A percentile compares a stretch with the other conserved stretches of the same genome.
These are phyloP conservation scores for Formica selysi DNA, from an alignment of 1,140 invertebrate genomes.

Conservation along the genomic window DNA sequence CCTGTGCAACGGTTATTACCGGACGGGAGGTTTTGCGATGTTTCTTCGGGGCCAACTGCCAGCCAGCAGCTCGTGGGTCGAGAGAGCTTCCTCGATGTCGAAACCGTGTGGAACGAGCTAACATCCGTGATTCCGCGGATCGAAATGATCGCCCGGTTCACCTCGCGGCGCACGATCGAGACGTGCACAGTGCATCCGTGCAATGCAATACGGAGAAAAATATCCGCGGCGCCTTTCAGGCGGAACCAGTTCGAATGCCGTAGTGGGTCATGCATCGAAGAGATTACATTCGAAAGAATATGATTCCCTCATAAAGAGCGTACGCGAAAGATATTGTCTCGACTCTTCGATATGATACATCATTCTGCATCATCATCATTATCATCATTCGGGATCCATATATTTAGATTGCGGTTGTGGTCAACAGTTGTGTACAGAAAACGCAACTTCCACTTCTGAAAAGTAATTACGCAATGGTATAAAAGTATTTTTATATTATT, in stretches of 20 bases:
- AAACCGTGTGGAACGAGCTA: slow-evolving; percentile 66
- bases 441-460: background rate
- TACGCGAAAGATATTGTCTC: background rate
- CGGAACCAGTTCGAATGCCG: slow-evolving; percentile 25
- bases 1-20: slow-evolving; percentile 70
- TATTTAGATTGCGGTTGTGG: background rate
- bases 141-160: slow-evolving; percentile 43
- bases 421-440: background rate
- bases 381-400: background rate
- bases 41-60: slow-evolving; percentile 66
- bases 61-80: slow-evolving; percentile 40
- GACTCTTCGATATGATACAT: background rate
- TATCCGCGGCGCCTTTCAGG: slow-evolving; percentile 36
- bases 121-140: slow-evolving; percentile 67
- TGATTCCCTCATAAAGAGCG: background rate
- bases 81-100: slow-evolving; percentile 48
- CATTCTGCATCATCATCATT: background rate
- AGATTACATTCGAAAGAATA: slow-evolving; percentile 33
- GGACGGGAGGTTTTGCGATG: slow-evolving; percentile 67
- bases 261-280: slow-evolving; percentile 2
- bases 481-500: background rate
- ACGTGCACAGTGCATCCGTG: slow-evolving; percentile 14
- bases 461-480: background rate
- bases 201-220: slow-evolving; percentile 49
- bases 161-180: slow-evolving; percentile 51